Percentiles rank a stretch among this genome's conserved stretches.
phyloP scores from a whole-genome alignment of 2,113 vertebrate species.

The Pseudorasbora parva region DNA sequence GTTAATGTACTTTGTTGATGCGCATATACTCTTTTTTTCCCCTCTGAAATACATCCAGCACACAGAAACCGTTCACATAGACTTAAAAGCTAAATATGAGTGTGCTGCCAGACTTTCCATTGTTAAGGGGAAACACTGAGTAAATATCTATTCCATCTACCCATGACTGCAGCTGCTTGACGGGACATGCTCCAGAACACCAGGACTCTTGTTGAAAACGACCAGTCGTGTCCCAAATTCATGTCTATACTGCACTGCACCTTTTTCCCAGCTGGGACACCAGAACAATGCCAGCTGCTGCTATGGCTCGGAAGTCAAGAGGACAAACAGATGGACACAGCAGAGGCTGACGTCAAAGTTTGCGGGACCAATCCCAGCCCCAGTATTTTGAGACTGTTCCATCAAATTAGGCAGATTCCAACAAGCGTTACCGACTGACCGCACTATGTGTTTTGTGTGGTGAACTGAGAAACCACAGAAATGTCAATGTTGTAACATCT shows the following conservation, averaged over 20 bases:
- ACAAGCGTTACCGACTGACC: background rate
- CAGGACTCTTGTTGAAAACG: background rate
- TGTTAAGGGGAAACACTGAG: constrained; percentile 17
- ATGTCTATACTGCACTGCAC: background rate
- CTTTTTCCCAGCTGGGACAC: constrained; percentile 1
- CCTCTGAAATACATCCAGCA: constrained; percentile 24
- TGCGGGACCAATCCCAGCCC: background rate
- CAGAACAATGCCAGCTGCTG: constrained; percentile 16
- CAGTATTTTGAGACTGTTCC: background rate
- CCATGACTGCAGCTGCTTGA: constrained; percentile 24
- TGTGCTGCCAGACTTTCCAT: background rate
- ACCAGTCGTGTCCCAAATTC: constrained; percentile 11
- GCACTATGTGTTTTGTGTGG: background rate
- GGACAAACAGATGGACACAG: constrained; percentile 1
- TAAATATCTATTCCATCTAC: background rate
- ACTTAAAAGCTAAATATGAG: background rate
- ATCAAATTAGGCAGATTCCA: background rate
- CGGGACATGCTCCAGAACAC: constrained; percentile 1
- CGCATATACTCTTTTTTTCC: background rate
- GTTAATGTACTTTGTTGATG: constrained; percentile 8
- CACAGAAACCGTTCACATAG: constrained; percentile 13
- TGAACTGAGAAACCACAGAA: background rate
- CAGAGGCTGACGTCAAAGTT: background rate
- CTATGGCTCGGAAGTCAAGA: constrained; percentile 4
- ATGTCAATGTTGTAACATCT: background rate